A percentile compares a stretch with the other conserved stretches of the same genome.
phyloP scores from a whole-genome alignment of 2,113 vertebrate genomes.

The Eleginops maclovinus region DNA sequence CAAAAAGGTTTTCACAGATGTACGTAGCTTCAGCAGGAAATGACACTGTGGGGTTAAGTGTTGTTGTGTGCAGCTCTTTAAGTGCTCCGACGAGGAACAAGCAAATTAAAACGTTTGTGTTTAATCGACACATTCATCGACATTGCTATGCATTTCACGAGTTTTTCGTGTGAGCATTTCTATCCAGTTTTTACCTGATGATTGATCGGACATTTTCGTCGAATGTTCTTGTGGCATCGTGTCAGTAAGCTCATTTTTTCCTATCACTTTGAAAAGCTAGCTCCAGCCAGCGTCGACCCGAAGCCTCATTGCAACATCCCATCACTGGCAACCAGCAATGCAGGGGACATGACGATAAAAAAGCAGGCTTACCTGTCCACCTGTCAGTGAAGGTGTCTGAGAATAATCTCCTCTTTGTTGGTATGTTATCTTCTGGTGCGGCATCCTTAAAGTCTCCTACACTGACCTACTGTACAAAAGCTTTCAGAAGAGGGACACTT shows the following conservation, averaged over 20 bases:
- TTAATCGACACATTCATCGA: not conserved
- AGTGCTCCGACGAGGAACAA: constrained; percentile 54
- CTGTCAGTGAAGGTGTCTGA: constrained; percentile 35
- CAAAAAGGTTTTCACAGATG: not conserved
- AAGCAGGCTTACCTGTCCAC: constrained; percentile 24
- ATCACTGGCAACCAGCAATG: constrained; percentile 19
- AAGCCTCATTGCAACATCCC: constrained; percentile 12
- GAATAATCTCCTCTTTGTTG: constrained; percentile 33
- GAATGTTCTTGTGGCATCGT: not conserved
- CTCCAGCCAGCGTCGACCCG: constrained; percentile 17
- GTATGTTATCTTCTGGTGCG: constrained; percentile 50
- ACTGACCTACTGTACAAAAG: not conserved
- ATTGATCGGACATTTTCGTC: not conserved
- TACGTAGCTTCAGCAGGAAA: constrained; percentile 37
- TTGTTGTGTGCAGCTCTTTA: constrained; percentile 64
- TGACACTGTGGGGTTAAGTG: constrained; percentile 1
- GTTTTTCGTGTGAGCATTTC: not conserved
- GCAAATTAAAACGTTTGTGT: not conserved
- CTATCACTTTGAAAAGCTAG: constrained; percentile 27
- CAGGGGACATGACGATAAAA: constrained; percentile 52
- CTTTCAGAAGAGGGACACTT: not conserved
- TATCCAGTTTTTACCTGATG: not conserved
- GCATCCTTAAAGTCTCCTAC: not conserved
- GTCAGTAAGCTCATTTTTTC: not conserved
- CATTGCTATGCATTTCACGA: not conserved